Evolutionary conservation across 1,140 invertebrate species (phyloP).

Genomic region (Musca vetustissima): DNA sequence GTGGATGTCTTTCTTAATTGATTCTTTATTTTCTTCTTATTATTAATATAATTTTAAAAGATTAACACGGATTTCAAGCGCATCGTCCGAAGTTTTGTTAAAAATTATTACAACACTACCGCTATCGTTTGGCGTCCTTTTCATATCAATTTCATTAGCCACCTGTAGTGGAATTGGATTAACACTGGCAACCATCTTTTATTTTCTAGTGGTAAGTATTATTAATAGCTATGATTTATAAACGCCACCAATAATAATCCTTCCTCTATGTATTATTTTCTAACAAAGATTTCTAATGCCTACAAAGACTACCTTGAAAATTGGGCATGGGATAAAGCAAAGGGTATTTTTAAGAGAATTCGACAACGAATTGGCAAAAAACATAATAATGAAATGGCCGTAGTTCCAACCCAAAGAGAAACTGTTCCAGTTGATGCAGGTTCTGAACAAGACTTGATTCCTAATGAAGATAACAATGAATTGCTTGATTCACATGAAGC

Average conservation of each 20-base stretch:
- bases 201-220: slow-evolving; percentile 60
- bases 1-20: neutral
- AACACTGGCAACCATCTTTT: slow-evolving; percentile 59
- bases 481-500: neutral
- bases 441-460: neutral
- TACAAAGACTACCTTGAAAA: slow-evolving; percentile 75
- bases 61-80: slow-evolving; percentile 44
- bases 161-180: slow-evolving; percentile 57
- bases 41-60: neutral
- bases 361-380: neutral
- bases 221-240: slow-evolving; percentile 21
- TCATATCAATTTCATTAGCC: slow-evolving; percentile 44
- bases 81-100: slow-evolving; percentile 31
- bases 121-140: slow-evolving; percentile 47
- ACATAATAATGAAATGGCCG: too few species aligned
- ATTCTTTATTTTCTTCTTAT: neutral
- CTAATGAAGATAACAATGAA: neutral
- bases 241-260: slow-evolving; percentile 35
- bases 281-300: slow-evolving; percentile 63
- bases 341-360: slow-evolving; percentile 1
- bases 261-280: neutral
- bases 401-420: neutral
- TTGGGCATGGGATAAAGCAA: slow-evolving; percentile 59
- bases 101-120: slow-evolving; percentile 43
- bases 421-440: neutral